phyloP scores from a whole-genome alignment of 2,113 vertebrate genomes.

The Varanus salvator region DNA sequence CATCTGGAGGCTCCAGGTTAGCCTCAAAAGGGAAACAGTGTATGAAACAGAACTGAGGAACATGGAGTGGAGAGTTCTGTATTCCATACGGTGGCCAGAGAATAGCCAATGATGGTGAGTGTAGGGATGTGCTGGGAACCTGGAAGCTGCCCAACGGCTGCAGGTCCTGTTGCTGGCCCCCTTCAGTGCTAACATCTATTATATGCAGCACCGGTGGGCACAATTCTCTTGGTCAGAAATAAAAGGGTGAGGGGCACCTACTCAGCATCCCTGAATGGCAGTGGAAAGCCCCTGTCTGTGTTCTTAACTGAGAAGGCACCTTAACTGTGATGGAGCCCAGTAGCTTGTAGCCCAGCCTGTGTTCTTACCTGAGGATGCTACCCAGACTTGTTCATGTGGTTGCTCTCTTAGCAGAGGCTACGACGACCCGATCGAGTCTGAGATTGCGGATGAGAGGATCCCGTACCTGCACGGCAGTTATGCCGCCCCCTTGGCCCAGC shows the following conservation, averaged over 20 bases:
- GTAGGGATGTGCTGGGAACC: background rate
- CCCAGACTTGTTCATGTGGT: background rate
- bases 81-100: background rate
- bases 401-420: conserved; percentile 80
- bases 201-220: background rate
- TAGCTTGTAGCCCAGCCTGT: no score
- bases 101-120: background rate
- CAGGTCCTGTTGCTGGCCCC: background rate
- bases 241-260: background rate
- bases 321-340: no score
- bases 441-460: conserved; percentile 90
- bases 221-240: background rate
- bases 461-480: conserved; percentile 88
- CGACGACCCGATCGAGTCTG: conserved; percentile 87
- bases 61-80: background rate
- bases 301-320: no score
- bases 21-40: background rate
- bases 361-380: background rate
- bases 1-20: background rate
- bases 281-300: background rate
- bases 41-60: background rate
- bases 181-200: background rate
- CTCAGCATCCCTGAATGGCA: background rate
- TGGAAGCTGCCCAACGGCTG: background rate
- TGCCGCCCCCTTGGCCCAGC: conserved; percentile 91